phyloP scores from a whole-genome alignment of 2,888 invertebrate genomes.

The Caenorhabditis sulstoni region DNA sequence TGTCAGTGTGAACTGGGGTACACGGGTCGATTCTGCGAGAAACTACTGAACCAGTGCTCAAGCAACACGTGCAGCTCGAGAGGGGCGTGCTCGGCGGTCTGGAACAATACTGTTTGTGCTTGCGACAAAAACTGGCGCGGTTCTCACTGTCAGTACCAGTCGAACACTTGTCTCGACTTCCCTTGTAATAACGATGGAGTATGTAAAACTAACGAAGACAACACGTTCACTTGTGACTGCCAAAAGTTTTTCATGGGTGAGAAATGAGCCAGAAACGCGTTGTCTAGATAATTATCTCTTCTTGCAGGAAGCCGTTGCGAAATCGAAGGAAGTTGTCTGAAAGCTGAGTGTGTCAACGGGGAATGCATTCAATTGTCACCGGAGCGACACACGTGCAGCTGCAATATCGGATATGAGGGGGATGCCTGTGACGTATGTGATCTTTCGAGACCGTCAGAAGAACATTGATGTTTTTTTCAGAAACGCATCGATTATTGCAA shows the following conservation, averaged over 20 bases:
- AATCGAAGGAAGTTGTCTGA: slow-evolving; percentile 70
- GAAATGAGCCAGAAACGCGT: not conserved
- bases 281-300: not conserved
- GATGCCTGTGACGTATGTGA: slow-evolving; percentile 67
- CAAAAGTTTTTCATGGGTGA: slow-evolving; percentile 71
- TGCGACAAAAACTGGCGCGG: slow-evolving; percentile 65
- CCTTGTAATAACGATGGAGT: slow-evolving; percentile 91
- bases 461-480: slow-evolving; percentile 49
- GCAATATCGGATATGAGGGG: slow-evolving; percentile 69
- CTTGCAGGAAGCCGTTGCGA: slow-evolving; percentile 68
- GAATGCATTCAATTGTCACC: slow-evolving; percentile 69
- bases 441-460: not conserved
- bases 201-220: slow-evolving; percentile 83
- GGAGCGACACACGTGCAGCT: slow-evolving; percentile 68
- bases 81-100: slow-evolving; percentile 62
- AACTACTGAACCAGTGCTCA: slow-evolving; percentile 65
- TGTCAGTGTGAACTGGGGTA: slow-evolving; percentile 64
- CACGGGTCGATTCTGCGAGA: slow-evolving; percentile 68
- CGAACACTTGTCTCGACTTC: slow-evolving; percentile 60
- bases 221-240: slow-evolving; percentile 68
- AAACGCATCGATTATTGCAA: slow-evolving; percentile 75
- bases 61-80: slow-evolving; percentile 60
- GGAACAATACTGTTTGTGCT: slow-evolving; percentile 67
- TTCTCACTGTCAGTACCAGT: slow-evolving; percentile 49
- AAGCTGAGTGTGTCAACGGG: slow-evolving; percentile 68